Base-by-base conservation (phyloP, 1,140 invertebrate species). In the Teleogryllus occipitalis region DNA sequence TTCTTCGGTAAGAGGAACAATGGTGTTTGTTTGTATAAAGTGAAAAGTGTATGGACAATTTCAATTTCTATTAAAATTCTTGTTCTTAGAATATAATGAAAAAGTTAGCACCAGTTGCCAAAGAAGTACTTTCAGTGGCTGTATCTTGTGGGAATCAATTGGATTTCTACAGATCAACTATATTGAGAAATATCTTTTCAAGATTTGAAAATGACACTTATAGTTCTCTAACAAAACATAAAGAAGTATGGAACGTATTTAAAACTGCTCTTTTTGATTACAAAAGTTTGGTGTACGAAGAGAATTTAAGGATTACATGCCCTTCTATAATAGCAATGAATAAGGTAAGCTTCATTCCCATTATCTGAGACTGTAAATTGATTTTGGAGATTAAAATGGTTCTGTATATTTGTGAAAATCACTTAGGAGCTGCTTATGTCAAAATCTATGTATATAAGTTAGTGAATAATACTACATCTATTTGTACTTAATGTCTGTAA, bases 171-270 rank as follows among this genome's bases (percentile, higher is more conserved):
- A n/a, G 27, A n/a, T 75, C 78, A 7, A 39, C 78, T 39, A 48
- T 79, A 5, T 27, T 79, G 15, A 8, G 74, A 12, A 74, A 75
- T 27, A 75, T 79, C n/a, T 46, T 79, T 46, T 22, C 72, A 46
- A 39, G 76, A 46, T 21, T 80, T 27, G 75, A 48, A 3, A 18
- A 21, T 39, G n/a, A 27, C n/a, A 80, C 79, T 65, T 12, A 15
- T 2, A 22, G 48, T 65, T 74, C 75, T 21, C 27, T 39, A 39
- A 39, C 27, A 39, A 8, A 54, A 46, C 6, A 47, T 10, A 27
- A 15, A 12, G 75, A 77, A n/a, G 76, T 74, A 27, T 80, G 79
- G 79, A 7, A 14, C 15, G 47, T 80, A 18, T 22, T 80, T 14
- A 46, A 80, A 21, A n/a, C 48, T 12, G 47, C 73, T 8, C 22